Evolutionary conservation across 2,888 invertebrate genomes (phyloP).

Genomic region (Drosophila hamatofila): DNA sequence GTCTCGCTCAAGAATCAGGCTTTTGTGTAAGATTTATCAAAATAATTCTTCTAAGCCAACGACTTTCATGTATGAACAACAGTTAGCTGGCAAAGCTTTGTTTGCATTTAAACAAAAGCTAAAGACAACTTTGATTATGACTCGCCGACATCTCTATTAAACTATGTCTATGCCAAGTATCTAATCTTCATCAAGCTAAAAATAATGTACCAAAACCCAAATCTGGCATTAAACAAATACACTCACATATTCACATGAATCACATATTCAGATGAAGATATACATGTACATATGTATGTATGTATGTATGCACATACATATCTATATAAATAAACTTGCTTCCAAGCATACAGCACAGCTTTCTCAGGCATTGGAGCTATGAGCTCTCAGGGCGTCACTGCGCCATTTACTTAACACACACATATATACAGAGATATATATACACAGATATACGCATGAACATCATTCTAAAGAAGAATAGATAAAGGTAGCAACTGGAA

Average conservation of each 20-base stretch:
- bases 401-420: background rate
- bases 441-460: slow-evolving; percentile 1
- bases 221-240: slow-evolving; percentile 5
- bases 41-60: background rate
- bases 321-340: slow-evolving; percentile 31
- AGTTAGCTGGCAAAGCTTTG: background rate
- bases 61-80: slow-evolving; percentile 1
- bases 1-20: background rate
- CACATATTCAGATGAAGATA: background rate
- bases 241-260: background rate
- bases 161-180: background rate
- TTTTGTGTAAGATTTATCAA: background rate
- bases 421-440: background rate
- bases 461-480: slow-evolving; percentile 35
- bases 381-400: slow-evolving; percentile 6
- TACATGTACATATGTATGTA: slow-evolving; percentile 7
- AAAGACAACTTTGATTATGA: background rate
- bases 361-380: slow-evolving; percentile 41
- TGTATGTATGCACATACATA: background rate
- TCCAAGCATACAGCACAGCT: slow-evolving; percentile 25
- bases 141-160: background rate
- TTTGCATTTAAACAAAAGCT: background rate
- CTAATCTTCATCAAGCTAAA: slow-evolving; percentile 1
- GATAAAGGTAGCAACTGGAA: slow-evolving; percentile 17
- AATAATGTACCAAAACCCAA: background rate